Evolutionary conservation across 2,797 vertebrate species (phyloP).

Genomic region (Buceros bicornis): DNA sequence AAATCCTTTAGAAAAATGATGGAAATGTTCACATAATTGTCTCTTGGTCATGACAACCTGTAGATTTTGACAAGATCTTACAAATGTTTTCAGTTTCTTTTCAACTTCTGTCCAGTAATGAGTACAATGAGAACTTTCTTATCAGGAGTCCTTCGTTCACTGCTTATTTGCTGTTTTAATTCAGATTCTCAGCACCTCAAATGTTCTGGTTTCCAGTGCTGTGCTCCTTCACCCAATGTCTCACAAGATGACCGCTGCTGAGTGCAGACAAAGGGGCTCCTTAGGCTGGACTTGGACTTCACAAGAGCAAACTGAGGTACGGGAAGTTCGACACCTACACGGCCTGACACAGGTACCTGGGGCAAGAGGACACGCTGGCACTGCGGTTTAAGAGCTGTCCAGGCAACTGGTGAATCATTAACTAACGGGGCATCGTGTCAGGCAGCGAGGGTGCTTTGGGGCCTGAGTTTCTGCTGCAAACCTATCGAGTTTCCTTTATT

Average conservation of each 20-base stretch:
- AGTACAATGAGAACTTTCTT: neutral
- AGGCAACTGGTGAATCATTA: neutral
- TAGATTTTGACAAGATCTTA: neutral
- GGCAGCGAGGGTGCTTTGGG: neutral
- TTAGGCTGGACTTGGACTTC: neutral
- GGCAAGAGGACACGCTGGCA: neutral
- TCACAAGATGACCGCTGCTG: neutral
- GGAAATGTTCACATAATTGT: neutral
- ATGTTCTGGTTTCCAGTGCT: neutral
- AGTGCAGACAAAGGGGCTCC: neutral
- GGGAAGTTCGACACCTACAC: accelerated
- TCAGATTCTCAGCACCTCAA: neutral
- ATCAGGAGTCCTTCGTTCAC: neutral
- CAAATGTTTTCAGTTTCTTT: neutral
- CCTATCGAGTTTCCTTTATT: neutral
- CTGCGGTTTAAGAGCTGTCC: neutral
- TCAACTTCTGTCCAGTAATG: neutral
- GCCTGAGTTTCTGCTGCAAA: neutral
- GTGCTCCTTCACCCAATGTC: neutral
- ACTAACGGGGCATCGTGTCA: accelerated
- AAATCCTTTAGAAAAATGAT: neutral
- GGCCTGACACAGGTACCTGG: neutral
- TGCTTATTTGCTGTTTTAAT: neutral
- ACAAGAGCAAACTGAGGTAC: neutral
- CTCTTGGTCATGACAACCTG: neutral